phyloP scores from a whole-genome alignment of 2,797 vertebrate genomes.

The Nasua narica region DNA sequence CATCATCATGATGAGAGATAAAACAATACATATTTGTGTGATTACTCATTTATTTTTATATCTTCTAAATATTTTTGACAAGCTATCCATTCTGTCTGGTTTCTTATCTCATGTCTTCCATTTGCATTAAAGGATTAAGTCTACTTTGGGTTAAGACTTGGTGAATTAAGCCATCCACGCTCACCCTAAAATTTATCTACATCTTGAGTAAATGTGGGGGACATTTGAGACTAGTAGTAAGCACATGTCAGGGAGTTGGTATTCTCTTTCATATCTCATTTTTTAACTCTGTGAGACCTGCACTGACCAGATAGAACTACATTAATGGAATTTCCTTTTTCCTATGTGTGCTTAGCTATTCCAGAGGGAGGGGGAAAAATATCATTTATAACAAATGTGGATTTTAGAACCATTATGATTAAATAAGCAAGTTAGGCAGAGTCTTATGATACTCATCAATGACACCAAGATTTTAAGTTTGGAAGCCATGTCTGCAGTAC shows the following conservation, averaged over 20 bases:
- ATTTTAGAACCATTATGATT: not conserved
- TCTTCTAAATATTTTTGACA: not conserved
- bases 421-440: not conserved
- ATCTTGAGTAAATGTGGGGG: not conserved
- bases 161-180: not conserved
- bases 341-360: not conserved
- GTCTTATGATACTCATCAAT: not conserved
- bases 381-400: not conserved
- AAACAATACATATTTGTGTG: not conserved
- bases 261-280: not conserved
- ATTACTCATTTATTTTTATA: not conserved
- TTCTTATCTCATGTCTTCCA: not conserved
- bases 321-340: not conserved
- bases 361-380: not conserved
- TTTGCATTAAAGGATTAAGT: conserved; percentile 1
- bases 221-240: not conserved
- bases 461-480: not conserved
- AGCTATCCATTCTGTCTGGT: not conserved
- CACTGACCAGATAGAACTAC: not conserved
- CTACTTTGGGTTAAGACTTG: not conserved
- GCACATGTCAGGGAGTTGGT: not conserved
- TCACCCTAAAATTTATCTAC: not conserved
- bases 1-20: not conserved
- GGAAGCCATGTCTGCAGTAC: not conserved
- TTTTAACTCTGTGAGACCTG: not conserved